These are phyloP conservation scores for Phthorimaea operculella DNA, from an alignment of 1,140 invertebrate genomes.

Conservation along the genomic window DNA sequence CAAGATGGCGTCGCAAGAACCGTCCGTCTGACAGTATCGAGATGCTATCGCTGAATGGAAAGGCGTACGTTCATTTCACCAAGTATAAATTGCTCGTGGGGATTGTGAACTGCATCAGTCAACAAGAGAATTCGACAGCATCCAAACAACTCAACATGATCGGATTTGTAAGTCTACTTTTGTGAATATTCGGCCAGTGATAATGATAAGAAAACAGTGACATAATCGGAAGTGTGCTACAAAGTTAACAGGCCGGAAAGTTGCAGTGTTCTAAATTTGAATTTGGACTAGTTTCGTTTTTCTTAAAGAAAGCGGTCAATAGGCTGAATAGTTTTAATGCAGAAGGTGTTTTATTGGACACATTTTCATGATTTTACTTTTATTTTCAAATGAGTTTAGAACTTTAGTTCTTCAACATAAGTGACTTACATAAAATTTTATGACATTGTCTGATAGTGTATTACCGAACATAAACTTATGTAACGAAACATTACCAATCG, in stretches of 20 bases:
- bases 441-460: no score
- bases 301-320: no score
- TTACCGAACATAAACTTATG: no score
- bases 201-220: not conserved
- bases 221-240: not conserved
- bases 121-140: conserved; percentile 43
- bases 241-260: not conserved
- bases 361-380: no score
- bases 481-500: no score
- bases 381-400: no score
- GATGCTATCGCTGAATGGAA: conserved; percentile 59
- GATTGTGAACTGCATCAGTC: conserved; percentile 49
- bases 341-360: no score
- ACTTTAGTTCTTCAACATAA: no score
- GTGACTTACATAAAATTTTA: no score
- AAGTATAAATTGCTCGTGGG: conserved; percentile 56
- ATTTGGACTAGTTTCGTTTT: no score
- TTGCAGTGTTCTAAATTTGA: not conserved
- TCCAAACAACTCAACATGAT: conserved; percentile 57
- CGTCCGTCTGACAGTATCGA: conserved; percentile 16
- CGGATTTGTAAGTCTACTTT: conserved; percentile 50
- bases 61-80: conserved; percentile 57
- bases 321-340: no score
- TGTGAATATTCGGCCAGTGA: conserved; percentile 4
- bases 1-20: no score